These are phyloP conservation scores for Solenodon paradoxus DNA, from an alignment of 2,113 vertebrate genomes.

Conservation along the genomic window DNA sequence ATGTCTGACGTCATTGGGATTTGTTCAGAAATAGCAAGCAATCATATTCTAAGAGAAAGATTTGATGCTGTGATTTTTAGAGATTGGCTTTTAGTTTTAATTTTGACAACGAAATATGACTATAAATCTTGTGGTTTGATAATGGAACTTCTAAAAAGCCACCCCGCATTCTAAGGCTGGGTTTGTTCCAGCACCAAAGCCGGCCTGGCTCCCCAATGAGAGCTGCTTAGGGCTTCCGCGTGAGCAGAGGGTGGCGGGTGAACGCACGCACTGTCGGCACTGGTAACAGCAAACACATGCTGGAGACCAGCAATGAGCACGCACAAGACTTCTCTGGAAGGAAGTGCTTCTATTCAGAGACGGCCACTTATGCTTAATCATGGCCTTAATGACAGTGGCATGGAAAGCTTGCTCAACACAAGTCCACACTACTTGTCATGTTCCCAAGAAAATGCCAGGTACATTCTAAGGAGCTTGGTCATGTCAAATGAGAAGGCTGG, in stretches of 20 bases:
- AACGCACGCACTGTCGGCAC: background rate
- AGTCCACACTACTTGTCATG: background rate
- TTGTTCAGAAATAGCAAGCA: conserved; percentile 16
- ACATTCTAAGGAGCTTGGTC: background rate
- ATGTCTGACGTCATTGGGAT: background rate
- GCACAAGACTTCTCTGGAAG: fast-evolving
- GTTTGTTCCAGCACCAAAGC: fast-evolving
- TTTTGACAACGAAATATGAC: conserved; percentile 53
- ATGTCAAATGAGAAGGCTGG: background rate
- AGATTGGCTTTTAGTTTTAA: conserved; percentile 46
- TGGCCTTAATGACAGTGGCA: background rate
- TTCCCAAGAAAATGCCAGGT: background rate
- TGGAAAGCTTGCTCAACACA: background rate
- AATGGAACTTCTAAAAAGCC: background rate
- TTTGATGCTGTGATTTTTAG: background rate
- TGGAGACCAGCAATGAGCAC: background rate
- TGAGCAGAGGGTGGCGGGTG: background rate
- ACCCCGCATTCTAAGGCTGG: background rate
- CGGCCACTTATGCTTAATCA: background rate
- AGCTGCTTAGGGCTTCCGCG: background rate
- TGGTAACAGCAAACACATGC: background rate
- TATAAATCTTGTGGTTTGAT: conserved; percentile 9
- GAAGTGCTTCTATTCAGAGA: background rate
- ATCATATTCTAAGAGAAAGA: background rate
- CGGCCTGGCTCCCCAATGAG: background rate